Conservation (phyloP, 1,140 invertebrate genomes). For the Myzus persicae region DNA sequence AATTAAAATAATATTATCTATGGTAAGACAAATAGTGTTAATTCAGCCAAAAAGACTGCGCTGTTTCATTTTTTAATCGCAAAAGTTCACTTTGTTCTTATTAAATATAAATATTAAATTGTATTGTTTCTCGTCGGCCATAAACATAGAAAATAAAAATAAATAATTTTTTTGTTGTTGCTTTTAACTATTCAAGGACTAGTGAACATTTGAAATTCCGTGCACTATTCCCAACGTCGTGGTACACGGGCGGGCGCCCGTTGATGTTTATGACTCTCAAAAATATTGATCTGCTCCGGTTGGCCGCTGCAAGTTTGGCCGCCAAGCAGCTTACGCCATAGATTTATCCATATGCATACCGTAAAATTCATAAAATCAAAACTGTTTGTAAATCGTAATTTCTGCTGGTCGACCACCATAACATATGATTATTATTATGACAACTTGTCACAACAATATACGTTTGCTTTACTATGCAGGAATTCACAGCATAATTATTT, state of each 20-base stretch:
- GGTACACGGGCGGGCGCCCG: background rate
- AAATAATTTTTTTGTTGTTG: background rate
- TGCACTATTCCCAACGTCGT: background rate
- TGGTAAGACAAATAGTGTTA: background rate
- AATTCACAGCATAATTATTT: background rate
- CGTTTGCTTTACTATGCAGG: background rate
- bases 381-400: background rate
- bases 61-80: background rate
- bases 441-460: background rate
- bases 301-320: background rate
- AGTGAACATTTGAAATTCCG: background rate
- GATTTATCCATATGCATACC: background rate
- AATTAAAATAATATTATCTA: too few species aligned
- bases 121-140: background rate
- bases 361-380: background rate
- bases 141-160: background rate
- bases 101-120: background rate
- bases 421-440: background rate
- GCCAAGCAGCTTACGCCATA: background rate
- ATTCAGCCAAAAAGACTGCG: background rate
- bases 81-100: background rate
- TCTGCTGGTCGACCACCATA: background rate
- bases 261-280: conserved; percentile 44
- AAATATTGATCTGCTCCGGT: conserved; percentile 45
- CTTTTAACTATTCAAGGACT: background rate